Base-by-base conservation (phyloP, 2,113 vertebrate genomes). In the Telmatochromis bifrenatus region DNA sequence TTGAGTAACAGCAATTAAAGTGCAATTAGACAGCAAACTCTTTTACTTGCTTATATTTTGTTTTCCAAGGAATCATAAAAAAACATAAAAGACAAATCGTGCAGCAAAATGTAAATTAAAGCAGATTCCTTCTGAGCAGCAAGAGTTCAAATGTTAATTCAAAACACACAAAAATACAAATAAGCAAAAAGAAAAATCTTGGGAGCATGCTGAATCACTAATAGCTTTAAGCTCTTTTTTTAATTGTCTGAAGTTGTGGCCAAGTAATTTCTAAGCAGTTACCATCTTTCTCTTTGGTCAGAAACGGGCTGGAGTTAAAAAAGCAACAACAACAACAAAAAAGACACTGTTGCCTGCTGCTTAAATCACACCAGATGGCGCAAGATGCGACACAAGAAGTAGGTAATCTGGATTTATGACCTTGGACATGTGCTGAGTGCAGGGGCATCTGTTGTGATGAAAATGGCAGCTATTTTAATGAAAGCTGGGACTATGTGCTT, bases 361-460 rank as follows among this genome's bases (percentile, higher is more conserved):
- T 88, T 93, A 91, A 95, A 95, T 95, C 87, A 88, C 87, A 93
- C 81, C 96, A 97, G 96, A 96, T 95, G 95, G 96, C 89, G 83
- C 47, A 91, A 91, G 90, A 87, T 88, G 92, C 47, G 81, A 89
- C 93, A 86, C 91, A 91, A 91, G 91, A 83, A 92, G 91, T 65
- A 83, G 90, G 85, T 95, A 95, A 96, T 89, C 94, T 95, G 95
- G 92, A 95, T 97, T 95, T 95, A 91, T 92, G 88, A 92, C 89
- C 92, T 93, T 77, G 56, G 88, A 90, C 92, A 94, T 89, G 86
- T 84, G 89, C 84, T 91, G 92, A 49, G 82, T 42, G 86, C 86
- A 79, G 85, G 90, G 87, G 93, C 77, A 94, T 90, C 88, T 93
- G 94, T 88, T 60, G 88, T 37, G 82, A 93, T 87, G 88, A 79